These are phyloP conservation scores for Drosophila cardini DNA, from an alignment of 1,140 invertebrate genomes.

Conservation along the genomic window DNA sequence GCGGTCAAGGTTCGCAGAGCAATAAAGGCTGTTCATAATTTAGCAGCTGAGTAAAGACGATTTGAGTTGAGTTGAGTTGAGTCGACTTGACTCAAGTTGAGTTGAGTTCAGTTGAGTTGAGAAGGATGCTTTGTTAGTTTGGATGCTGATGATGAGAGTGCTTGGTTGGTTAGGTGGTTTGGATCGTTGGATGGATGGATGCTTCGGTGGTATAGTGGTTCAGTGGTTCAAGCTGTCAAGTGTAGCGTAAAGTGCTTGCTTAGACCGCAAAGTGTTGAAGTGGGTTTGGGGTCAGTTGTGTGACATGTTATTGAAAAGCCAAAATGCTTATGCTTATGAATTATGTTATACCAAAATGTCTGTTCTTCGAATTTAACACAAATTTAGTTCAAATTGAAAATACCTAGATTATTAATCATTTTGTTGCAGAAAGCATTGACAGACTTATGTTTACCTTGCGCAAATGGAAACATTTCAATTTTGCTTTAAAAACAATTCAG, in stretches of 20 bases:
- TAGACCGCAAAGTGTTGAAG: constrained; percentile 53
- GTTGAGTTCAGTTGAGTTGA: constrained; percentile 1
- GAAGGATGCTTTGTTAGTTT: constrained; percentile 28
- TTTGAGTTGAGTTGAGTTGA: constrained; percentile 36
- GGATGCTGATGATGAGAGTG: neutral
- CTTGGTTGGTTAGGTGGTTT: neutral
- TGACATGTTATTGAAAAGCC: constrained; percentile 44
- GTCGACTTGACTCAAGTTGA: neutral
- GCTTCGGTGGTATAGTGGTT: constrained; percentile 5
- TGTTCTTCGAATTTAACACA: neutral
- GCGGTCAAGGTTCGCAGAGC: constrained; percentile 67
- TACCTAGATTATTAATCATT: neutral
- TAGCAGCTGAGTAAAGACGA: constrained; percentile 40
- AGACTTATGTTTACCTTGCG: neutral
- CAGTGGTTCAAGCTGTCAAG: constrained; percentile 47
- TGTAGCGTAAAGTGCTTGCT: constrained; percentile 47
- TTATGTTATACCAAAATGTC: constrained; percentile 38
- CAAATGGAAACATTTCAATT: neutral
- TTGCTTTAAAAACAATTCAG: constrained; percentile 22
- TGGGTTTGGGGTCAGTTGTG: constrained; percentile 36
- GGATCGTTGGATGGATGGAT: neutral
- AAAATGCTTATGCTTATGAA: constrained; percentile 52
- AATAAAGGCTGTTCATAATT: constrained; percentile 72
- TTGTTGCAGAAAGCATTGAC: neutral
- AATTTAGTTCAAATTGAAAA: constrained; percentile 1